Conservation (phyloP, 2,113 vertebrate species). For the Nothoprocta pentlandii region DNA sequence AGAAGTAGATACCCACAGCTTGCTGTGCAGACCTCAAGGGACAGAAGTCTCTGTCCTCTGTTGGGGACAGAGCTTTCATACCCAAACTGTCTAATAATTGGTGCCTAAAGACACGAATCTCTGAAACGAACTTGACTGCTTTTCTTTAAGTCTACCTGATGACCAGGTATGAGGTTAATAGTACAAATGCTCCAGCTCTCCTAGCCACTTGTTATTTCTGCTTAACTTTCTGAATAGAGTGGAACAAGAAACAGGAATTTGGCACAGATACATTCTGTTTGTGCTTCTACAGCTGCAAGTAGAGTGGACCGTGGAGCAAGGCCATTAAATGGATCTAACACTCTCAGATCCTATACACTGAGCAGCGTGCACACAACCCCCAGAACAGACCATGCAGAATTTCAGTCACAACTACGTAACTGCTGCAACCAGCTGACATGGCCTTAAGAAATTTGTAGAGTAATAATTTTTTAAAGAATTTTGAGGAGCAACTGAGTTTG, state of each 20-base stretch:
- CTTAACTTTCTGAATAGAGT: neutral
- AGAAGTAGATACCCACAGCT: neutral
- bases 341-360: neutral
- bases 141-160: neutral
- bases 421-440: neutral
- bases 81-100: too few species aligned
- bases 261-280: neutral
- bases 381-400: neutral
- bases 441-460: neutral
- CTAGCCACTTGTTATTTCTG: neutral
- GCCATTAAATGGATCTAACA: neutral
- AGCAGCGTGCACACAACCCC: neutral
- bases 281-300: neutral
- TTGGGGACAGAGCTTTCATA: neutral
- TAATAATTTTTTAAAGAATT: too few species aligned
- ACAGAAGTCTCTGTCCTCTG: too few species aligned
- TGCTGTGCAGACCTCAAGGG: neutral
- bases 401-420: too few species aligned
- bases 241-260: too few species aligned
- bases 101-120: neutral
- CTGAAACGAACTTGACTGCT: neutral
- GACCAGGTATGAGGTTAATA: neutral
- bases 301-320: neutral
- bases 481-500: neutral
- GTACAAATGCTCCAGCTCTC: neutral